Base-by-base conservation (phyloP, 2,113 vertebrate species). In the Cryptomyrus ogoouensis region DNA sequence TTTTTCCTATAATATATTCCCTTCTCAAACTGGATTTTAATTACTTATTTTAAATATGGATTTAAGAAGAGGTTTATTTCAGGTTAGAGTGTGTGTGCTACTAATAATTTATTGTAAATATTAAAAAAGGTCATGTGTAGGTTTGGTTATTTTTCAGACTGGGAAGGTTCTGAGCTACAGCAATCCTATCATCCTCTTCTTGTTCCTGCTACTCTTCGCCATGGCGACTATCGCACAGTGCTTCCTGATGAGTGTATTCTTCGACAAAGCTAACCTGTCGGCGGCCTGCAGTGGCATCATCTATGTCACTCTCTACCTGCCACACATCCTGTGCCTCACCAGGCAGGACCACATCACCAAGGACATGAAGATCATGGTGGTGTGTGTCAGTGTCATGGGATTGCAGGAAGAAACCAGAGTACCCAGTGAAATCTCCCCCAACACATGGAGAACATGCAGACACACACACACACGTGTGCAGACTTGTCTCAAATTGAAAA, bases 241-340 rank as follows among this genome's bases (percentile, higher is more conserved):
- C 91, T 99, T 99, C 93, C 95, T 99, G 91, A 96, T 99, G 94
- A 99, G 98, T 58, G 97, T 98, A 3, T 98, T 99, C 94, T 99
- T 99, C 95, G 98, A 97, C 94, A 98, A 97, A 93, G 98, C 98
- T 93, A 99, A 97, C 93, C 95, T 99, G 93, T 98, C 98, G 31
- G 97, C 98, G 3, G 97, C 98, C 92, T 99, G 98, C 94, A 98
- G 98, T 1, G 97, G 98, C 12, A 96, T 99, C 92, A 94, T 98
- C 94, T 98, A 99, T 95, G 97, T 99, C 95, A 98, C 97, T 84
- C 96, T 99, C 92, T 99, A 99, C 93, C 96, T 99, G 91, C 98
- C 98, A 0, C 98, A 99, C 91, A 93, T 99, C 21, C 92, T 99
- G 91, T 99, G 97, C 95, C 97, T 97, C 5, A 93, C 95, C 92